Conservation (phyloP, 2,888 invertebrate species). For the Limnephilus lunatus region DNA sequence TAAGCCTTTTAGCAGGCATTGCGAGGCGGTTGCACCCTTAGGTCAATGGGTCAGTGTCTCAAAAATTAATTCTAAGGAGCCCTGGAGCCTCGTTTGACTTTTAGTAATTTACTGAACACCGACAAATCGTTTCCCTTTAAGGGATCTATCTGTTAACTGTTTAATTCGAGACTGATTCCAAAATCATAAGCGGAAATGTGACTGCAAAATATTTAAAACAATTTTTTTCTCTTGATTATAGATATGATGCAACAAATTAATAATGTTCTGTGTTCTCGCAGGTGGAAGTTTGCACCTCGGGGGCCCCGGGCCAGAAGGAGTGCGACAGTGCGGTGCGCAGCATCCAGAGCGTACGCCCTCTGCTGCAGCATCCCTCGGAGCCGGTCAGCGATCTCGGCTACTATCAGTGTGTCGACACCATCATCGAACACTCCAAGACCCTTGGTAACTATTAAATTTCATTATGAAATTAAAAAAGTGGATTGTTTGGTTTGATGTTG, state of each 20-base stretch:
- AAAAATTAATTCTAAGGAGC: no score
- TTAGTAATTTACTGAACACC: no score
- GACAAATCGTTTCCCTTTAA: no score
- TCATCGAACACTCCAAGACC: constrained; percentile 91
- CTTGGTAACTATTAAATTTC: constrained; percentile 74
- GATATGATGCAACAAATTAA: neutral
- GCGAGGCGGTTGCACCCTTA: no score
- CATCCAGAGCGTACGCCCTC: constrained; percentile 89
- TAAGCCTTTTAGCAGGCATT: no score
- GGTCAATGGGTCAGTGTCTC: no score
- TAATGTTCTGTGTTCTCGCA: constrained; percentile 64
- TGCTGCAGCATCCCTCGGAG: constrained; percentile 91
- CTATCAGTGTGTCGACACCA: constrained; percentile 94
- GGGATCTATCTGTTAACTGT: no score
- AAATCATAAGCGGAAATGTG: no score
- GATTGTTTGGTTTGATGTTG: neutral
- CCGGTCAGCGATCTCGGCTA: constrained; percentile 93
- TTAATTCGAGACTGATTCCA: no score
- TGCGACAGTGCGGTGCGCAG: constrained; percentile 96
- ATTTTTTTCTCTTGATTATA: no score
- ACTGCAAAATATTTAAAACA: no score
- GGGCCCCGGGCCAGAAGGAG: constrained; percentile 97
- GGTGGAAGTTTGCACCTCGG: constrained; percentile 89
- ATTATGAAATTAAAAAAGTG: neutral
- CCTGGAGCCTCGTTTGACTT: no score